Evolutionary conservation across 1,140 invertebrate genomes (phyloP).

Genomic region (Ganaspis sp.): DNA sequence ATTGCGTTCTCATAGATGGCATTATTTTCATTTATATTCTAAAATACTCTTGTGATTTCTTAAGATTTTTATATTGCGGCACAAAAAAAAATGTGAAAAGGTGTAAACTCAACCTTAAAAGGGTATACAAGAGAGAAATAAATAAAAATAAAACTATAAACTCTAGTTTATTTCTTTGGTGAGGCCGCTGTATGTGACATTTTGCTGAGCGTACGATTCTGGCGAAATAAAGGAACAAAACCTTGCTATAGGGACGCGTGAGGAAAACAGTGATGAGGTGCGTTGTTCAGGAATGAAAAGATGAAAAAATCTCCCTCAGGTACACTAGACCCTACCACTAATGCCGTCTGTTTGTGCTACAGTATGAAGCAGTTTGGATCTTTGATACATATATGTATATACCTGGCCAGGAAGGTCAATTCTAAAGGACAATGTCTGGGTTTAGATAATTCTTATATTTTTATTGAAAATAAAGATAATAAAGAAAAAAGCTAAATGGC

Average conservation of each 20-base stretch:
- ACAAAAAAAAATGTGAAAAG: no score
- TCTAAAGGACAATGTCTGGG: not conserved
- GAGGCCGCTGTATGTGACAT: constrained; percentile 14
- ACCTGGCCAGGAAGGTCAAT: constrained; percentile 3
- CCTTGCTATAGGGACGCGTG: not conserved
- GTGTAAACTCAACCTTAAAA: no score
- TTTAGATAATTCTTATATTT: not conserved
- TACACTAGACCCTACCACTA: constrained; percentile 4
- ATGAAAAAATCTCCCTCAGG: constrained; percentile 28
- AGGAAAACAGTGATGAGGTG: constrained; percentile 23
- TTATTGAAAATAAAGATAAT: not conserved
- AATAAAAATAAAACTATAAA: not conserved
- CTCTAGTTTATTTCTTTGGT: not conserved
- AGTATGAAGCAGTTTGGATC: not conserved
- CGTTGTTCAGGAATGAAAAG: constrained; percentile 23
- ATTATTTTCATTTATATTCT: no score
- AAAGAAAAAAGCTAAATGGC: not conserved
- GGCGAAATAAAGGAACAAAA: constrained; percentile 15
- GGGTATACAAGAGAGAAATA: no score
- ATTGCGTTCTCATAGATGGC: no score
- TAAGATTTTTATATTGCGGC: no score
- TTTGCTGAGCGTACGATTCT: not conserved
- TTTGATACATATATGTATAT: not conserved
- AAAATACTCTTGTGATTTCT: no score
- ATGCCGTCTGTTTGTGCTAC: constrained; percentile 16